Percentiles rank a stretch among this genome's conserved stretches.
Conservation (phyloP, 2,797 vertebrate genomes). For the Sebastes wilsoni region DNA sequence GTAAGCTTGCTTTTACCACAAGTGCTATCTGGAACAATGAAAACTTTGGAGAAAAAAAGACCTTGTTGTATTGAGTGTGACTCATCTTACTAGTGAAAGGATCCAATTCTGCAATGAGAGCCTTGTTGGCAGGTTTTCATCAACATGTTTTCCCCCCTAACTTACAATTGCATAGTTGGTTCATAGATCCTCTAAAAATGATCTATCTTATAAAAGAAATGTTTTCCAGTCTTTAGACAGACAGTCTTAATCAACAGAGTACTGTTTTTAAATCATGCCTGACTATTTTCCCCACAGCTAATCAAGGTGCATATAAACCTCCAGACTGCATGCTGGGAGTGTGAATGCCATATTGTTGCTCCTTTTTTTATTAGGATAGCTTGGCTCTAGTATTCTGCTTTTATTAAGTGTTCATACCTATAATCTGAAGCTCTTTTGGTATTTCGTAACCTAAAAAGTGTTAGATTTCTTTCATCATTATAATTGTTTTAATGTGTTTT, state of each 20-base stretch:
- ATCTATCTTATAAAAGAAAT: background rate
- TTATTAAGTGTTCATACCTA: background rate
- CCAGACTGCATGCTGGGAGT: background rate
- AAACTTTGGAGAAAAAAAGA: background rate
- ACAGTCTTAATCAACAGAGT: background rate
- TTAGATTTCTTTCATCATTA: background rate
- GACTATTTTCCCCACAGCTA: slow-evolving; percentile 6
- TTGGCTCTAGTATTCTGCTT: background rate
- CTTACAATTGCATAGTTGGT: background rate
- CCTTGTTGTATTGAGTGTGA: background rate
- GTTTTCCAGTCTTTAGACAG: background rate
- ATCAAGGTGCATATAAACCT: slow-evolving; percentile 7
- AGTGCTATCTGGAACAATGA: slow-evolving; percentile 12
- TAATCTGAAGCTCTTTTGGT: background rate
- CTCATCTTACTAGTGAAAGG: background rate
- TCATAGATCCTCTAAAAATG: background rate
- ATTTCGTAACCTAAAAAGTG: background rate
- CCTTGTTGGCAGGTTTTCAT: background rate
- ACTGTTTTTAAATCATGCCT: background rate
- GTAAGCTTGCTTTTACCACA: slow-evolving; percentile 10
- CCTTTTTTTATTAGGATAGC: background rate
- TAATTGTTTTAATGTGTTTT: background rate
- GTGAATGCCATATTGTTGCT: slow-evolving; percentile 4
- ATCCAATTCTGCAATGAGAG: slow-evolving; percentile 9
- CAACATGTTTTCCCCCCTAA: background rate